Evolutionary conservation across 1,140 invertebrate species (phyloP), one percentile per base, ranked within the genome.

Genomic region (Penaeus vannamei): DNA sequence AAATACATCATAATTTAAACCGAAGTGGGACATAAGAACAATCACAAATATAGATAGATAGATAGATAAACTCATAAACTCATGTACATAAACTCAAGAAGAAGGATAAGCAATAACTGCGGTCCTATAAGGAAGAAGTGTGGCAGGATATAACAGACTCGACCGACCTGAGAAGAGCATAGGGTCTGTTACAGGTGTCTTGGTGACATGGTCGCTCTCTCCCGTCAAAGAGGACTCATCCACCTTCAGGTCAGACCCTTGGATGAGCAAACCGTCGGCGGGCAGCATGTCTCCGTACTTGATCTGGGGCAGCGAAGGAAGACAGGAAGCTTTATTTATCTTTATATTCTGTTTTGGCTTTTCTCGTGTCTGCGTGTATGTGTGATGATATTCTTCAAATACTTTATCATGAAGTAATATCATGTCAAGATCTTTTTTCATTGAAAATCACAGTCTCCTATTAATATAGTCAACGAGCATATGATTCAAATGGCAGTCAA

Each of bases 211-310:
- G 76, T 93, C 93, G 22, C 93, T 92, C 86, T 93, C 93, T 53
- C 93, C 93, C 20, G 93, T 93, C 62, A 93, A 91, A 12, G 93
- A 93, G 53, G 93, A 93, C 87, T 93, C 93, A 72, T 93, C 92
- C 64, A 92, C 92, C 87, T 92, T 92, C 32, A 92, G 84, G 92
- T 93, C 93, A 92, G 94, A 89, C 12, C 90, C 84, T 29, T 84
- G 79, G 64, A 93, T 91, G 8, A 93, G 91, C 60, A 93, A 26
- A 7, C 93, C 90, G 86, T 93, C 92, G 22, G 92, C 92, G 19
- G 92, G 92, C 22, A 93, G 89, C 86, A 91, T 90, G 90, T 91
- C 91, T 23, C 92, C 92, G 62, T 88, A 91, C 32, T 91, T 90
- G 60, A 92, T 91, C 76, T 91, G 85, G 0, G 85, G 46, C 32